Percentiles rank a stretch among this genome's conserved stretches.
Conservation (phyloP, 2,888 invertebrate species). For the Saturnia pavonia region DNA sequence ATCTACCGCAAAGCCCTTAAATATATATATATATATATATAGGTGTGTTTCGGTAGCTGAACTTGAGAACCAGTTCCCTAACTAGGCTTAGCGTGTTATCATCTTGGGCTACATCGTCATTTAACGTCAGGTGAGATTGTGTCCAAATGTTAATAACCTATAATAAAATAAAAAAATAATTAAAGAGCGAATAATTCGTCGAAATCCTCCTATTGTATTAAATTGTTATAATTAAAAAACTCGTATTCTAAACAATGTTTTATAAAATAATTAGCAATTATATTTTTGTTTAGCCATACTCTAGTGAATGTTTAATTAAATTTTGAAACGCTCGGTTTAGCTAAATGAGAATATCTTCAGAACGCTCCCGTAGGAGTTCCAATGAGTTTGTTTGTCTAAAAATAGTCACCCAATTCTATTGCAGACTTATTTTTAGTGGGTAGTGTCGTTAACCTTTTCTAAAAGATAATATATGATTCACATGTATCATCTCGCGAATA, state of each 20-base stretch:
- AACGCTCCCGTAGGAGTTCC: background rate
- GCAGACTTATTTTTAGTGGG: slow-evolving; percentile 9
- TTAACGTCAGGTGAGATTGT: too few species aligned
- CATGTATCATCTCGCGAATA: background rate
- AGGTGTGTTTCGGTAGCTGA: too few species aligned
- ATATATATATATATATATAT: too few species aligned
- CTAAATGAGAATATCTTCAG: slow-evolving; percentile 4
- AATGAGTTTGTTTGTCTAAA: slow-evolving; percentile 13
- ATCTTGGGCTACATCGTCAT: too few species aligned
- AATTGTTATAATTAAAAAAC: background rate
- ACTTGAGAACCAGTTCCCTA: too few species aligned
- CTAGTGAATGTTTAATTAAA: slow-evolving; percentile 3
- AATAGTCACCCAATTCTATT: slow-evolving; percentile 14
- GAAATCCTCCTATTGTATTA: background rate
- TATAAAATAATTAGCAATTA: background rate
- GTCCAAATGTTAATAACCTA: too few species aligned
- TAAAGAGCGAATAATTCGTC: background rate
- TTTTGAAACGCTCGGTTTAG: slow-evolving; percentile 3
- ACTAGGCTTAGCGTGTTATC: too few species aligned
- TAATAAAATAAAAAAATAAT: background rate
- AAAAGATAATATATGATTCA: background rate
- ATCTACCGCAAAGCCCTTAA: too few species aligned
- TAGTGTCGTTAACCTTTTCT: slow-evolving; percentile 5
- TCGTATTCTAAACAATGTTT: background rate
- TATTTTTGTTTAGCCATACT: background rate